Conservation (phyloP, 2,888 invertebrate genomes). For the Caradrina kadenii region DNA sequence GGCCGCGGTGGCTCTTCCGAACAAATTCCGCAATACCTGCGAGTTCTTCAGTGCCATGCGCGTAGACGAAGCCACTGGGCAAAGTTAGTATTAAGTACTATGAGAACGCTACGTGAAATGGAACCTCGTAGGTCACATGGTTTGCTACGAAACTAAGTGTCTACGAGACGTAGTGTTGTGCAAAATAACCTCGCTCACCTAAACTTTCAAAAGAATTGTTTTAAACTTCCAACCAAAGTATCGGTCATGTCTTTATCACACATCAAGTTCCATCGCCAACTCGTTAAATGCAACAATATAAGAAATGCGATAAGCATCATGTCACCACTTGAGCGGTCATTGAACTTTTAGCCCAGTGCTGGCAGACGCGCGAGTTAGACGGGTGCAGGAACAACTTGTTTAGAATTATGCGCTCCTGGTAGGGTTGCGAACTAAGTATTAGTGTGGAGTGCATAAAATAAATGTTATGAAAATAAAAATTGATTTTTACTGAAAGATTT, state of each 20-base stretch:
- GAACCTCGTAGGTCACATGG: slow-evolving; percentile 5
- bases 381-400: slow-evolving; percentile 73
- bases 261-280: slow-evolving; percentile 39
- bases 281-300: slow-evolving; percentile 59
- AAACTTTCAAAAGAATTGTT: background rate
- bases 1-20: too few species aligned
- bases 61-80: too few species aligned
- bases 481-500: slow-evolving; percentile 1
- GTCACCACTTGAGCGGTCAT: slow-evolving; percentile 72
- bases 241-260: slow-evolving; percentile 18
- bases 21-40: too few species aligned
- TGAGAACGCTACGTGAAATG: background rate
- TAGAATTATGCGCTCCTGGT: slow-evolving; percentile 74
- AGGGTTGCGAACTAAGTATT: slow-evolving; percentile 66
- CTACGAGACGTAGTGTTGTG: slow-evolving; percentile 25
- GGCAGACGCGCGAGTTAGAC: slow-evolving; percentile 68
- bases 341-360: slow-evolving; percentile 80
- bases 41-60: too few species aligned
- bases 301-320: slow-evolving; percentile 67
- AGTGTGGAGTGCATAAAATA: slow-evolving; percentile 47
- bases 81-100: background rate
- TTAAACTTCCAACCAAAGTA: slow-evolving; percentile 5
- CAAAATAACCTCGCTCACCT: background rate
- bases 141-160: slow-evolving; percentile 32
- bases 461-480: slow-evolving; percentile 14